These are phyloP conservation scores for Spinus pinus DNA, from an alignment of 2,797 vertebrate species.

Conservation along the genomic window DNA sequence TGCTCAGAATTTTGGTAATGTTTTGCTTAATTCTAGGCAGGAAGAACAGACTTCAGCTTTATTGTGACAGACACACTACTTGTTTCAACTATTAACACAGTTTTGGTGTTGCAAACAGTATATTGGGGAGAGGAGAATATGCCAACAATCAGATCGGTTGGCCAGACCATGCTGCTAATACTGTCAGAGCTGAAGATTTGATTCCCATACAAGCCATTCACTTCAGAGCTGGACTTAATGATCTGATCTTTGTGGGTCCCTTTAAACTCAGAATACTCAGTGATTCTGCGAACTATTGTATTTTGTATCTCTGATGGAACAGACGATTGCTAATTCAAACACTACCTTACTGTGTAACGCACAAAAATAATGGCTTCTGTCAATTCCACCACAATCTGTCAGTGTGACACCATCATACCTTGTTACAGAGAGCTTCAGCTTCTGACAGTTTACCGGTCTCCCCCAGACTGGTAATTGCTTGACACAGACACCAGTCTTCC, in stretches of 20 bases:
- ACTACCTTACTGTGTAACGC: not conserved
- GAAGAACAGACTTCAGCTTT: not conserved
- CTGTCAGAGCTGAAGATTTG: not conserved
- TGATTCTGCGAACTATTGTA: not conserved
- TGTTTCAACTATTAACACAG: not conserved
- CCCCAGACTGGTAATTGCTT: slow-evolving; percentile 86
- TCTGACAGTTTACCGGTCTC: slow-evolving; percentile 82
- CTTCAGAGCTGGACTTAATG: not conserved
- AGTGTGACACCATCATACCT: slow-evolving; percentile 74
- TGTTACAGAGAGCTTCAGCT: slow-evolving; percentile 89
- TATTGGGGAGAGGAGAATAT: not conserved
- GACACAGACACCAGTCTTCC: slow-evolving; percentile 89
- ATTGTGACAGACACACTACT: not conserved
- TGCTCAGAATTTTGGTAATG: not conserved
- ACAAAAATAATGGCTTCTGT: not conserved
- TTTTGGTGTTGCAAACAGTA: not conserved
- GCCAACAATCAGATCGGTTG: not conserved
- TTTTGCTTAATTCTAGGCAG: not conserved
- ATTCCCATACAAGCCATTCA: no score
- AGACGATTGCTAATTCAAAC: not conserved
- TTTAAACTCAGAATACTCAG: not conserved
- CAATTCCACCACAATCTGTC: not conserved
- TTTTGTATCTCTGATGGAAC: not conserved
- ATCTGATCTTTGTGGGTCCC: not conserved
- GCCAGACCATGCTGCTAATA: not conserved